Conservation (phyloP, 2,113 vertebrate species). For the Agelaius phoeniceus region DNA sequence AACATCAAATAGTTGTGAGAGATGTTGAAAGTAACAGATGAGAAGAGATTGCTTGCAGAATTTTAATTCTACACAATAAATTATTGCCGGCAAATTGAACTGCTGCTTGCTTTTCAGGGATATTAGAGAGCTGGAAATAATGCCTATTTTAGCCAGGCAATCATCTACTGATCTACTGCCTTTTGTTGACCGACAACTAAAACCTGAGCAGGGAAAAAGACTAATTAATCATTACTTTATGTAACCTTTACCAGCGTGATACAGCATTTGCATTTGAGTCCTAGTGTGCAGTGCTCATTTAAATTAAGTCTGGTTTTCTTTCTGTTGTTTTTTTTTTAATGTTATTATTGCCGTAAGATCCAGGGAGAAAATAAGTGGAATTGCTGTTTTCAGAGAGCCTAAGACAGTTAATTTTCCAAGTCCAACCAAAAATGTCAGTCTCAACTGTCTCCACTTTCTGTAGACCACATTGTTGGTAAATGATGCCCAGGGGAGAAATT, state of each 20-base stretch:
- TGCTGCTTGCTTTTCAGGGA: not conserved
- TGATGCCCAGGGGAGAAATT: slow-evolving; percentile 21
- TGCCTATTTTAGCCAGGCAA: not conserved
- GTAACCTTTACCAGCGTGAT: not conserved
- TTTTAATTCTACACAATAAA: not conserved
- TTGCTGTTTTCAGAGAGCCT: not conserved
- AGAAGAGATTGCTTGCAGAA: not conserved
- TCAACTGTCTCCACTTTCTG: not conserved
- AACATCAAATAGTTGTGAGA: slow-evolving; percentile 39
- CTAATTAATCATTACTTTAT: slow-evolving; percentile 2
- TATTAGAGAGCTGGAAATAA: not conserved
- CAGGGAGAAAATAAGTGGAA: not conserved
- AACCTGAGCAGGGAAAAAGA: not conserved
- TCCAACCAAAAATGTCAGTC: not conserved
- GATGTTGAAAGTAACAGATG: slow-evolving; percentile 30
- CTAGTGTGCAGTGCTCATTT: not conserved
- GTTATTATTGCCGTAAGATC: not conserved
- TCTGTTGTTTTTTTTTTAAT: not conserved
- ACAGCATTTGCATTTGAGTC: slow-evolving; percentile 7
- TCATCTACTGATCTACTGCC: not conserved
- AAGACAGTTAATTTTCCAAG: not conserved
- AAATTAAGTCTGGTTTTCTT: not conserved
- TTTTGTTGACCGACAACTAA: not conserved
- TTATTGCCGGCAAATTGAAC: slow-evolving; percentile 2
- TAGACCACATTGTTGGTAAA: not conserved